phyloP scores from a whole-genome alignment of 2,888 invertebrate species.

The Penaeus monodon region DNA sequence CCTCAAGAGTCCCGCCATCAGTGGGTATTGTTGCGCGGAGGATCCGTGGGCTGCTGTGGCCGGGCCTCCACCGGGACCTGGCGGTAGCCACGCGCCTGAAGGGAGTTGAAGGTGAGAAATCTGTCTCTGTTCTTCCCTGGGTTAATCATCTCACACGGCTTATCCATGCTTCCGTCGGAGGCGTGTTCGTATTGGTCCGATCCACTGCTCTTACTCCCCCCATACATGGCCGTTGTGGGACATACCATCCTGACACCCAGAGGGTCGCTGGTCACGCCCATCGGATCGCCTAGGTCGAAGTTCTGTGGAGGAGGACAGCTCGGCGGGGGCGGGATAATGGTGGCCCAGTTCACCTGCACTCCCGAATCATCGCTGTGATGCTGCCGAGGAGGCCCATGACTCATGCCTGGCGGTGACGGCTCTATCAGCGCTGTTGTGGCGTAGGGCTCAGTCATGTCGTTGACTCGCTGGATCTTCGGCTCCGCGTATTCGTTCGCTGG shows the following conservation, averaged over 20 bases:
- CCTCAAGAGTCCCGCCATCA: not conserved
- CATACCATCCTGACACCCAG: not conserved
- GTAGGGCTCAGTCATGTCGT: slow-evolving; percentile 21
- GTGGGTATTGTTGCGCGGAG: slow-evolving; percentile 31
- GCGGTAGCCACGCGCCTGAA: slow-evolving; percentile 33
- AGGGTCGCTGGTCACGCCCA: not conserved
- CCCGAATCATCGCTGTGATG: slow-evolving; percentile 26
- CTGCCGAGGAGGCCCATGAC: not conserved
- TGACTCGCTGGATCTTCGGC: slow-evolving; percentile 39
- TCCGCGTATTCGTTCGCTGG: slow-evolving; percentile 62
- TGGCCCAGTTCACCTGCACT: slow-evolving; percentile 49
- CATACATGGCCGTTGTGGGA: not conserved
- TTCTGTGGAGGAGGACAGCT: slow-evolving; percentile 37
- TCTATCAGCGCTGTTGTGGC: slow-evolving; percentile 28
- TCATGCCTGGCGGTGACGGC: not conserved
- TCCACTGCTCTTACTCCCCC: not conserved
- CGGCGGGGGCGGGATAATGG: slow-evolving; percentile 49
- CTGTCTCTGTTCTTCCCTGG: slow-evolving; percentile 26
- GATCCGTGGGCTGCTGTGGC: not conserved
- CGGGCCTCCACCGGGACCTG: slow-evolving; percentile 23
- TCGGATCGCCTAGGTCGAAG: slow-evolving; percentile 33
- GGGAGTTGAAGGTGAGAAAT: slow-evolving; percentile 59
- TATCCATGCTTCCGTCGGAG: slow-evolving; percentile 57
- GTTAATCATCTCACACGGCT: slow-evolving; percentile 53
- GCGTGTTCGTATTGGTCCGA: slow-evolving; percentile 53